A percentile compares a stretch with the other conserved stretches of the same genome.
Evolutionary conservation across 2,888 invertebrate genomes (phyloP).

Genomic region (Protonemura montana): DNA sequence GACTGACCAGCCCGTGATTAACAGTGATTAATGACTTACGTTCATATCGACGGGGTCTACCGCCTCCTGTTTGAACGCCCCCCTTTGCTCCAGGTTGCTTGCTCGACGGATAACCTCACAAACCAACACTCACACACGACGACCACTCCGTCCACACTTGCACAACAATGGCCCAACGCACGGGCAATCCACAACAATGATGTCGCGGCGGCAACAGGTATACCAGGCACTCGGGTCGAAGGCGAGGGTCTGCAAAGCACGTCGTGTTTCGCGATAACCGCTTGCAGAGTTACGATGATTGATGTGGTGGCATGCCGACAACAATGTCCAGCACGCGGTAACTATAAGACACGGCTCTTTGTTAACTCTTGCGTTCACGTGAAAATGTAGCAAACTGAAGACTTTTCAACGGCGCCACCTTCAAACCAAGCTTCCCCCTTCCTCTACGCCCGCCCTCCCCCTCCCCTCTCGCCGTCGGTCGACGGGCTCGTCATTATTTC

Average conservation of each 20-base stretch:
- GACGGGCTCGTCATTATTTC: conserved; percentile 44
- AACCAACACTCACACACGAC: conserved; percentile 20
- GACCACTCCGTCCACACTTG: not conserved
- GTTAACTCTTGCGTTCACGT: conserved; percentile 40
- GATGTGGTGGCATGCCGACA: conserved; percentile 2
- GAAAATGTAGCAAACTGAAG: conserved; percentile 48
- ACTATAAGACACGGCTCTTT: not conserved
- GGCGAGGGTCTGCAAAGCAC: not conserved
- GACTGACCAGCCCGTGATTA: not conserved
- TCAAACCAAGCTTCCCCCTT: conserved; percentile 39
- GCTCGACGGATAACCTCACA: conserved; percentile 31
- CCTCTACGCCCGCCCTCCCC: conserved; percentile 49
- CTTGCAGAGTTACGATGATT: not conserved
- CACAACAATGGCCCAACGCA: conserved; percentile 26
- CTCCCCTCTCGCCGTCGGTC: conserved; percentile 48
- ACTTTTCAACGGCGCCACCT: conserved; percentile 37
- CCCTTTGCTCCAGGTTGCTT: conserved; percentile 48
- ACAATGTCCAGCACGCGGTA: conserved; percentile 30
- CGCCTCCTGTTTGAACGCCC: conserved; percentile 43
- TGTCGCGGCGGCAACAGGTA: not conserved
- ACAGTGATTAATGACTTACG: conserved; percentile 44
- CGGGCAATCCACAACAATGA: not conserved
- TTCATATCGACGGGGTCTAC: conserved; percentile 47
- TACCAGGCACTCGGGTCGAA: not conserved
- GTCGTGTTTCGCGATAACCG: not conserved